Conservation (phyloP, 1,140 invertebrate genomes). For the Calycopis cecrops region DNA sequence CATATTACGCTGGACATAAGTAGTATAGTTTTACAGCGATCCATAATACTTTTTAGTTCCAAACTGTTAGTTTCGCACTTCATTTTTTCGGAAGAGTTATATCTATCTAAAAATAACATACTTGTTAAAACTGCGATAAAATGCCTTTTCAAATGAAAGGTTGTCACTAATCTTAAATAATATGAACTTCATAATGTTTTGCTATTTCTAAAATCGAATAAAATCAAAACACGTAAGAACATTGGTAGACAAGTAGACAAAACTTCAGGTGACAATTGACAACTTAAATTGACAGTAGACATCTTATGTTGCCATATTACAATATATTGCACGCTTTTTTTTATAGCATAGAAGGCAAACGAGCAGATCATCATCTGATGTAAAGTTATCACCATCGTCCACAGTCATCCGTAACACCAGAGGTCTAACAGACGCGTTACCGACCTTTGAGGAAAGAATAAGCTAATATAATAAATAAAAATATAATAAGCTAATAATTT, state of each 20-base stretch:
- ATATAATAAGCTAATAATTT: too few relatives aligned
- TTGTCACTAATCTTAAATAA: constrained; percentile 34
- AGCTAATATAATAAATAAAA: too few relatives aligned
- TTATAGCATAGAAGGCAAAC: too few relatives aligned
- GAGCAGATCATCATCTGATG: too few relatives aligned
- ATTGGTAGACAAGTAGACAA: constrained; percentile 33
- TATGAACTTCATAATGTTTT: constrained; percentile 58
- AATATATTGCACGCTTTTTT: too few relatives aligned
- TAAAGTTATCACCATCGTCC: too few relatives aligned
- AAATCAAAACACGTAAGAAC: constrained; percentile 61
- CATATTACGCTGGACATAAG: constrained; percentile 62
- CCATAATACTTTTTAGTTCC: constrained; percentile 52
- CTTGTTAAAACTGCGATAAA: constrained; percentile 27
- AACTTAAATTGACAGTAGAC: neutral
- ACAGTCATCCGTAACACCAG: too few relatives aligned
- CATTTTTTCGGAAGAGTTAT: constrained; percentile 44
- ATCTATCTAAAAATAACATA: constrained; percentile 62
- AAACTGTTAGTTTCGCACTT: constrained; percentile 39
- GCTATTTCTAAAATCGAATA: constrained; percentile 56
- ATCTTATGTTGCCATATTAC: too few relatives aligned
- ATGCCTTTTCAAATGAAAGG: constrained; percentile 38
- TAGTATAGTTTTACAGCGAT: constrained; percentile 60
- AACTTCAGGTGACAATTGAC: constrained; percentile 23
- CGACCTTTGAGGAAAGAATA: too few relatives aligned
- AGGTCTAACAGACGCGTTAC: too few relatives aligned